A percentile compares a stretch with the other conserved stretches of the same genome.
Evolutionary conservation across 2,888 invertebrate species (phyloP).

Genomic region (Gastrophysa polygoni): DNA sequence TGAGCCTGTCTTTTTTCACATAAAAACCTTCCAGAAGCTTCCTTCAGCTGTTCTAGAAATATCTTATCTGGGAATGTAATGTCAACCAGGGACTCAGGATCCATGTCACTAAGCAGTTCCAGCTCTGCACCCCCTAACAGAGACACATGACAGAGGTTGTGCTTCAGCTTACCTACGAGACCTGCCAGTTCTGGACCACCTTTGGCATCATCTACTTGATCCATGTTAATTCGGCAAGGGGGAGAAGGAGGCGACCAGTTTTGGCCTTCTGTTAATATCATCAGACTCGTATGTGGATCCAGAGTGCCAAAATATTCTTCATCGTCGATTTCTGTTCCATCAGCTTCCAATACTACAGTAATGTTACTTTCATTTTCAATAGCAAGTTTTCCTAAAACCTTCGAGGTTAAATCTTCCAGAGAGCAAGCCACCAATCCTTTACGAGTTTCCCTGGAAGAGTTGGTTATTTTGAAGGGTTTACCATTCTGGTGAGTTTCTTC

Average conservation of each 20-base stretch:
- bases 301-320: slow-evolving; percentile 93
- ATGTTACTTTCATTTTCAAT: slow-evolving; percentile 68
- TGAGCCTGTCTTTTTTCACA: slow-evolving; percentile 85
- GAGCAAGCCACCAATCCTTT: slow-evolving; percentile 83
- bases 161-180: slow-evolving; percentile 77
- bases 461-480: slow-evolving; percentile 80
- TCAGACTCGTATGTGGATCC: slow-evolving; percentile 84
- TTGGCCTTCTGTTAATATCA: slow-evolving; percentile 75
- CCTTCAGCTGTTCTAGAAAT: slow-evolving; percentile 81
- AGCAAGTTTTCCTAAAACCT: slow-evolving; percentile 76
- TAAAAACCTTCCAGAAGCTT: slow-evolving; percentile 74
- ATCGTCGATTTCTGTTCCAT: slow-evolving; percentile 95
- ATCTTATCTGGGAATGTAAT: slow-evolving; percentile 74
- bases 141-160: slow-evolving; percentile 84
- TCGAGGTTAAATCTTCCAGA: slow-evolving; percentile 76
- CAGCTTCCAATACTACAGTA: slow-evolving; percentile 86
- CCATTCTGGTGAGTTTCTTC: slow-evolving; percentile 59
- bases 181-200: slow-evolving; percentile 70
- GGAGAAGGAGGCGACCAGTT: slow-evolving; percentile 74
- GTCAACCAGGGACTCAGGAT: slow-evolving; percentile 85
- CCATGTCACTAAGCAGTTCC: slow-evolving; percentile 87
- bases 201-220: slow-evolving; percentile 48
- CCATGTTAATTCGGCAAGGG: slow-evolving; percentile 65
- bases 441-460: slow-evolving; percentile 77
- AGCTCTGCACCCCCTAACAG: slow-evolving; percentile 82